These are phyloP conservation scores for Siniperca knerii DNA, from an alignment of 2,113 vertebrate genomes.

Conservation along the genomic window DNA sequence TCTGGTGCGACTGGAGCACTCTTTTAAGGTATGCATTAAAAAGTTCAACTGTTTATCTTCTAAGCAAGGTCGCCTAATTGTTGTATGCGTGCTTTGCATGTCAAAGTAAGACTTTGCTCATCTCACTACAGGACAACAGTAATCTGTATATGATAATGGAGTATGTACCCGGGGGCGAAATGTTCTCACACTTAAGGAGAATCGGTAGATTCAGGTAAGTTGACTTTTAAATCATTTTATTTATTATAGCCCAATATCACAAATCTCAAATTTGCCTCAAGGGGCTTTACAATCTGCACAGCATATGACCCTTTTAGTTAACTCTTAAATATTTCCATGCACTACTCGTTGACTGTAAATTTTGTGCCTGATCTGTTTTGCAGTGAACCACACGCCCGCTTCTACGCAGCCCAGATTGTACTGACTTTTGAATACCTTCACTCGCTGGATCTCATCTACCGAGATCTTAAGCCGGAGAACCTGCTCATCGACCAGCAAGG, in stretches of 20 bases:
- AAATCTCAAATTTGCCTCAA: too few relatives aligned
- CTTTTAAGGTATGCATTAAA: conserved; percentile 88
- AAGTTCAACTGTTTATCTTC: neutral
- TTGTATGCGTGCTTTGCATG: neutral
- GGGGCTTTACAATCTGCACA: too few relatives aligned
- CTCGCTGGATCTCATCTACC: conserved; percentile 95
- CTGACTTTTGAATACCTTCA: conserved; percentile 97
- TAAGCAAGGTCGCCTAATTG: neutral
- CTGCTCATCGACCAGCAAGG: conserved; percentile 95
- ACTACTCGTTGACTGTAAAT: conserved; percentile 32
- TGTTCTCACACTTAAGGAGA: conserved; percentile 94
- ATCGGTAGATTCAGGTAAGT: conserved; percentile 92
- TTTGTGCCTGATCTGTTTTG: conserved; percentile 6
- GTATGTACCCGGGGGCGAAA: conserved; percentile 93
- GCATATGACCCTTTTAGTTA: neutral
- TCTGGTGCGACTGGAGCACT: conserved; percentile 93
- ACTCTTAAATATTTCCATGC: neutral
- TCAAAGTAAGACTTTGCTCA: conserved; percentile 4
- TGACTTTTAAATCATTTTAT: neutral
- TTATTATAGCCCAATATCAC: too few relatives aligned
- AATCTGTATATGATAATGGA: conserved; percentile 98
- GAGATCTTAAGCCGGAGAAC: conserved; percentile 96
- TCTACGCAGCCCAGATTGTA: conserved; percentile 96
- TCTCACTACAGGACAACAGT: conserved; percentile 87
- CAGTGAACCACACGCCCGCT: conserved; percentile 94